phyloP scores from a whole-genome alignment of 2,113 vertebrate genomes.

The Microtus ochrogaster region DNA sequence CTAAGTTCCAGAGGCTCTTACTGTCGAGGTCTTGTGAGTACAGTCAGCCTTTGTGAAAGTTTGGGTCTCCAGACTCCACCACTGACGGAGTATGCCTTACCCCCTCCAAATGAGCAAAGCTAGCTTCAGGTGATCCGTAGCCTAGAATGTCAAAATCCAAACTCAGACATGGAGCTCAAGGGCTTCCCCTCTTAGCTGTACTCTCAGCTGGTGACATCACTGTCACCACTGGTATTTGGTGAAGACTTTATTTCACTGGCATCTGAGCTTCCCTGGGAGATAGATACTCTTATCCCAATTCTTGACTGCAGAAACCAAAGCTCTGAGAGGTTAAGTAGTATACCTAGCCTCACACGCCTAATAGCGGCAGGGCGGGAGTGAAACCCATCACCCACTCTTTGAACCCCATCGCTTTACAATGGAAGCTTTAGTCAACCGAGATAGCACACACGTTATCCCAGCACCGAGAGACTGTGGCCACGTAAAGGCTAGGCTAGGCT shows the following conservation, averaged over 20 bases:
- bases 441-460: not conserved
- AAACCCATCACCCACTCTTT: not conserved
- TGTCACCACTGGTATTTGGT: not conserved
- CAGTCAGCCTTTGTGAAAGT: not conserved
- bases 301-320: not conserved
- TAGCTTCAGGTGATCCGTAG: not conserved
- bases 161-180: not conserved
- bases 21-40: not conserved
- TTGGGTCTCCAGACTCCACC: not conserved
- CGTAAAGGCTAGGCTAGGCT: not conserved
- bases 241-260: not conserved
- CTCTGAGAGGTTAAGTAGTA: not conserved
- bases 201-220: not conserved
- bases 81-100: not conserved
- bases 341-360: not conserved
- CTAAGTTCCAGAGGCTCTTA: not conserved
- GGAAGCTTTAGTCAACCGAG: not conserved
- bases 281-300: not conserved
- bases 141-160: not conserved
- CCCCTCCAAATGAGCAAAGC: not conserved
- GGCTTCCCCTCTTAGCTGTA: not conserved
- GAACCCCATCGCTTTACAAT: not conserved
- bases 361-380: not conserved
- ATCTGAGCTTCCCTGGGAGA: not conserved
- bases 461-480: not conserved